Base-by-base conservation (phyloP, 2,797 vertebrate species). In the Danionella dracula region DNA sequence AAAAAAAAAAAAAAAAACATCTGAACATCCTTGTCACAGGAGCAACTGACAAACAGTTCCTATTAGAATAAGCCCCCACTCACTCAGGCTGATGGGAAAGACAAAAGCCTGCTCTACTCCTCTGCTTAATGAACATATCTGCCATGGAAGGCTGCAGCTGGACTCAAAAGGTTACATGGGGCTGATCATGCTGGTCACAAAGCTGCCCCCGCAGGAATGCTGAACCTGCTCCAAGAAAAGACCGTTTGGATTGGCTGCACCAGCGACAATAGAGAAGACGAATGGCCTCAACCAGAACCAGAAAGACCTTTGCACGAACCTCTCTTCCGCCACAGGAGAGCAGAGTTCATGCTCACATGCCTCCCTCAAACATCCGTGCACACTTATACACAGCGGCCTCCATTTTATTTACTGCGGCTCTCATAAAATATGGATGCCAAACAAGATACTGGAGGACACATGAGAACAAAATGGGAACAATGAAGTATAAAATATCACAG, bases 351-450 rank as follows among this genome's bases (percentile, higher is more conserved):
- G 73, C 65, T 53, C 53, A 66, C 42, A 61, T 48, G 34, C 15
- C 65, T 40, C 27, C 51, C 54, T 59, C 51, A 62, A 40, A 56
- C 49, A 44, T 59, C 41, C 62, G 27, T 21, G 41, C 40, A 51
- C 21, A 41, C 63, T 48, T 15, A 53, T 21, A 54, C 21, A 45
- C 21, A 56, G 40, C 23, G n/a, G 41, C 68, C 55, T 53, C 53
- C 60, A 40, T 58, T 74, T 70, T 76, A 74, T 79, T 73, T 78
- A 70, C 66, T 53, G 72, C 29, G 9, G 38, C 31, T 58, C 51
- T 78, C 62, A 76, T 74, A 45, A 76, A 78, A 76, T 79, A 76
- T 66, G 70, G 70, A 72, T 70, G 37, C 21, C 15, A 8, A 46
- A 56, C 66, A 67, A 59, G 66, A 70, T 48, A 55, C 49, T 35